phyloP scores from a whole-genome alignment of 2,113 vertebrate species.

The Elgaria multicarinata region DNA sequence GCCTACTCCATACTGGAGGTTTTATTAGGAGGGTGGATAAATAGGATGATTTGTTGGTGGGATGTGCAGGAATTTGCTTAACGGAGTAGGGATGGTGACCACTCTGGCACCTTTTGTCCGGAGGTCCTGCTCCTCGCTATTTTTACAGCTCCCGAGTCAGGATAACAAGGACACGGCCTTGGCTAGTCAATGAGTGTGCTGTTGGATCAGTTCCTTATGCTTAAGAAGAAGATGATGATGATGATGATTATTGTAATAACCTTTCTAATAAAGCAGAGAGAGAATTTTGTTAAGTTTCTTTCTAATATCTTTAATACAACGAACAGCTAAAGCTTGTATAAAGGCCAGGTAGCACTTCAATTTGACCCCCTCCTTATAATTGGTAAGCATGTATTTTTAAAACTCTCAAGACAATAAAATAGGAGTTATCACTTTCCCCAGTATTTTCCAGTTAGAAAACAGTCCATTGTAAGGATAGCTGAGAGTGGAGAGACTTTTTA shows the following conservation, averaged over 20 bases:
- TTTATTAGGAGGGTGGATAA: too few relatives aligned
- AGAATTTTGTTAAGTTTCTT: background rate
- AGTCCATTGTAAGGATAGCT: slow-evolving; percentile 5
- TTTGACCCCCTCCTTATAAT: slow-evolving; percentile 22
- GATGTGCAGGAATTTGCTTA: too few relatives aligned
- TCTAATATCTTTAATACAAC: slow-evolving; percentile 18
- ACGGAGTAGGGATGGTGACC: too few relatives aligned
- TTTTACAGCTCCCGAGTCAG: too few relatives aligned
- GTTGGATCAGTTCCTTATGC: background rate
- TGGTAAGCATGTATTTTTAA: slow-evolving; percentile 6
- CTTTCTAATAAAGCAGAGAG: background rate
- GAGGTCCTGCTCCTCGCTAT: too few relatives aligned
- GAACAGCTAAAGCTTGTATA: background rate
- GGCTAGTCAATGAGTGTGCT: too few relatives aligned
- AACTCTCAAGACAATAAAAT: slow-evolving; percentile 20
- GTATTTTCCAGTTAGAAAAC: background rate
- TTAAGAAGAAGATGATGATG: too few relatives aligned
- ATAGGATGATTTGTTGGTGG: too few relatives aligned
- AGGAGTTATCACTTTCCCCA: background rate
- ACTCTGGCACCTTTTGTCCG: too few relatives aligned
- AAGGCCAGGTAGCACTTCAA: background rate
- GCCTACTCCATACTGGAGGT: too few relatives aligned
- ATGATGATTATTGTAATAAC: too few relatives aligned
- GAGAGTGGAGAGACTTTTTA: background rate
- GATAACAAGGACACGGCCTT: background rate